These are phyloP conservation scores for Acrocephalus scirpaceus DNA, from an alignment of 2,797 vertebrate species.

Conservation along the genomic window DNA sequence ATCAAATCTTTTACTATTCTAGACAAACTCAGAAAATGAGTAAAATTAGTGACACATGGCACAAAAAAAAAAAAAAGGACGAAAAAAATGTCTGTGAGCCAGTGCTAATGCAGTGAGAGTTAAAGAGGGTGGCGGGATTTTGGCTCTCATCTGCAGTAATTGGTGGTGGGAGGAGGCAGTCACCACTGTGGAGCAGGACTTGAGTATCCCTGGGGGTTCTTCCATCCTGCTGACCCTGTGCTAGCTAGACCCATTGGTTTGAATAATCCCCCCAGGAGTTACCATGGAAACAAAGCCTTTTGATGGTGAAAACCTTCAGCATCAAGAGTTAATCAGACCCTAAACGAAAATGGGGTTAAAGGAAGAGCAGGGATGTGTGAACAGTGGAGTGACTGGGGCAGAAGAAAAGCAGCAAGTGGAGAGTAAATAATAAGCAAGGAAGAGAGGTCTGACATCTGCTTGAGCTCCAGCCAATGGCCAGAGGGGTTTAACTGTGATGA, in stretches of 20 bases:
- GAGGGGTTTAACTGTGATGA: not conserved
- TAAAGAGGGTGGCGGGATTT: conserved; percentile 24
- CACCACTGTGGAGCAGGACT: not conserved
- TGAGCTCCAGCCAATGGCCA: not conserved
- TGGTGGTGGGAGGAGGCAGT: not conserved
- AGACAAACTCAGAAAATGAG: conserved; percentile 69
- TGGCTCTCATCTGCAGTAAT: not conserved
- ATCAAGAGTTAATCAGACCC: conserved; percentile 53
- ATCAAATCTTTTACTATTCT: conserved; percentile 71
- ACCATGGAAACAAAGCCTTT: conserved; percentile 47
- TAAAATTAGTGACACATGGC: conserved; percentile 66
- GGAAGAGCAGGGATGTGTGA: conserved; percentile 2
- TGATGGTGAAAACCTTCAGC: conserved; percentile 1
- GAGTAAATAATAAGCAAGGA: conserved; percentile 20
- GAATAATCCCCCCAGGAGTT: conserved; percentile 19
- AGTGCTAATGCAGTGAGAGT: not conserved
- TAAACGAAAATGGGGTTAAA: conserved; percentile 40
- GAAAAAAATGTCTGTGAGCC: not conserved
- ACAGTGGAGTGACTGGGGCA: conserved; percentile 21
- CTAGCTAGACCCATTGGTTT: not conserved
- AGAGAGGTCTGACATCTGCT: not conserved
- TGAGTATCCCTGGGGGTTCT: conserved; percentile 15
- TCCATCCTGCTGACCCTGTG: not conserved
- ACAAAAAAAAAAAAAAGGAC: not conserved
- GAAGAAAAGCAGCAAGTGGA: not conserved